Conservation (phyloP, 2,797 vertebrate genomes). For the Thamnophis elegans region DNA sequence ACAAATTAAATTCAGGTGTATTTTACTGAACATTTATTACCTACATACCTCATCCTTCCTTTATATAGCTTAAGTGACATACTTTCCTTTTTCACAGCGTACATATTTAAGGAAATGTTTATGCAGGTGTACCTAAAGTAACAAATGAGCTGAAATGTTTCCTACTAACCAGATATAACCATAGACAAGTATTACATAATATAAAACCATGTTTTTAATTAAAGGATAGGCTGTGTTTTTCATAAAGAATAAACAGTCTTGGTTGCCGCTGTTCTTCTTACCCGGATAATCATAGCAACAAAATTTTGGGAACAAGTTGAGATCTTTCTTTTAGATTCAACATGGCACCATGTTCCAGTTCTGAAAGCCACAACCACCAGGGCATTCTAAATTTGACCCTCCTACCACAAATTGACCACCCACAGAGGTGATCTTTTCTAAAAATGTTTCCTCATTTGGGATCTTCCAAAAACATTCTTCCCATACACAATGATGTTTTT, state of each 20-base stretch:
- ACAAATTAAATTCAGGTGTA: neutral
- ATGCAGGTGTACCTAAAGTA: neutral
- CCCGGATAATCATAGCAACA: neutral
- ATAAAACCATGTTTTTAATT: neutral
- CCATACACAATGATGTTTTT: neutral
- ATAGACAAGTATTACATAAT: neutral
- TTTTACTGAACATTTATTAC: neutral
- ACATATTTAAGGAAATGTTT: neutral
- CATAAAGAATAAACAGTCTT: neutral
- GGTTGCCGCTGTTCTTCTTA: neutral
- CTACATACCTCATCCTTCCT: neutral
- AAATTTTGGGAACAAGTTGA: neutral
- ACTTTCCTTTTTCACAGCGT: neutral
- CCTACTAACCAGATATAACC: neutral
- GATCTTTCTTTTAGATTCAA: neutral
- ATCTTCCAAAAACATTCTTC: conserved; percentile 7
- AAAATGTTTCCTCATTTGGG: neutral
- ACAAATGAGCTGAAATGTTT: neutral
- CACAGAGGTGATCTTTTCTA: neutral
- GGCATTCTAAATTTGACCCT: neutral
- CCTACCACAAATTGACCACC: neutral
- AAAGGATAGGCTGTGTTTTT: neutral
- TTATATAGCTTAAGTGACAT: neutral
- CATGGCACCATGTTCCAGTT: neutral
- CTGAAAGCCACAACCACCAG: neutral